Conservation (phyloP, 1,140 invertebrate genomes). For the Galleria mellonella region DNA sequence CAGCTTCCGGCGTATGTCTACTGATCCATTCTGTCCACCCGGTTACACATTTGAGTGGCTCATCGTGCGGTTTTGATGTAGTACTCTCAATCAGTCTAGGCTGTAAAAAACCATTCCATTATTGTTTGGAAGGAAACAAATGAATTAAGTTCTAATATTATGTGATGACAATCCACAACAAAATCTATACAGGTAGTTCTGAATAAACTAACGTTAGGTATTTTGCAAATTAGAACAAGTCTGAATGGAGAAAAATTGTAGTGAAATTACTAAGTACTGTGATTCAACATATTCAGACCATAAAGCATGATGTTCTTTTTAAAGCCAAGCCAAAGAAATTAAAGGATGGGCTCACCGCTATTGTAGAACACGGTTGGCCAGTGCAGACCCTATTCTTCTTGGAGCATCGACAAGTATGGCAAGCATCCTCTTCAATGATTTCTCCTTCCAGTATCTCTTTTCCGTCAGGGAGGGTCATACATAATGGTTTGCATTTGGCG, state of each 20-base stretch:
- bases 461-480: constrained; percentile 78
- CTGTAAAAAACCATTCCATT: no score
- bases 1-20: constrained; percentile 65
- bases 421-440: constrained; percentile 81
- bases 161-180: no score
- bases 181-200: no score
- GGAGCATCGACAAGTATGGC: constrained; percentile 85
- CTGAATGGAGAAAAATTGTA: no score
- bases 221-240: no score
- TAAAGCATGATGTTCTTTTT: no score
- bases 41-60: constrained; percentile 71
- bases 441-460: constrained; percentile 85
- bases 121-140: no score
- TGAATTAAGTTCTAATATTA: no score
- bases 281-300: no score
- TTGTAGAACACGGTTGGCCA: constrained; percentile 78
- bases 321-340: no score
- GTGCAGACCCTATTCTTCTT: constrained; percentile 80
- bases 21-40: constrained; percentile 88
- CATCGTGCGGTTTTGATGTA: constrained; percentile 33
- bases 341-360: constrained; percentile 21
- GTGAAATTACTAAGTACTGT: no score
- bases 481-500: constrained; percentile 81
- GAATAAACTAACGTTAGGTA: no score
- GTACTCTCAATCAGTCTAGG: not conserved